Base-by-base conservation (phyloP, 2,888 invertebrate species). In the Caenorhabditis sp. region DNA sequence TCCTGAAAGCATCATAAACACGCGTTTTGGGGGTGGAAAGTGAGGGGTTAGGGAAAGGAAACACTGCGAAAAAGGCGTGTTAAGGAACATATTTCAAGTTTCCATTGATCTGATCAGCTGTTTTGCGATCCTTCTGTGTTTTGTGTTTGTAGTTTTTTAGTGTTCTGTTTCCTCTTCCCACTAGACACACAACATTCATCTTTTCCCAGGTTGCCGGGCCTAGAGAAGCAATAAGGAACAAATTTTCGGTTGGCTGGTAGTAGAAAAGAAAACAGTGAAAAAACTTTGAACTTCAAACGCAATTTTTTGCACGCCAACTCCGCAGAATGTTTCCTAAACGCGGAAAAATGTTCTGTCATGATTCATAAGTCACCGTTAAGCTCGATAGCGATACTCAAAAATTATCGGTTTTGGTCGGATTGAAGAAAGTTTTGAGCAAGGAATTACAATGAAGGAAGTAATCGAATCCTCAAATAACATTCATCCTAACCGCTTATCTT, bases 1-100 rank as follows among this genome's bases (percentile, higher is more conserved):
- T 60, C 40, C 60, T 24, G 60, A 24, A 60, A 56, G 55, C 55
- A 56, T 32, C 18, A 18, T n/a, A 32, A 11, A 24, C 47, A 47
- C 47, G 20, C 20, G 47, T 47, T n/a, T n/a, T n/a, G n/a, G n/a
- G n/a, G n/a, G n/a, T n/a, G n/a, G n/a, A n/a, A n/a, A n/a, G n/a
- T n/a, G n/a, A n/a, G n/a, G n/a, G n/a, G n/a, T n/a, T n/a, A n/a
- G n/a, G n/a, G n/a, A n/a, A n/a, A n/a, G n/a, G n/a, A n/a, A n/a
- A n/a, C n/a, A 47, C 47, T 47, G 47, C 18, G 47, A 4, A 20
- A 20, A 47, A 47, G 47, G 18, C 2, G 9, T 9, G 47, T 47
- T 47, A 11, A 40, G 40, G 32, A 32, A 32, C 32, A 40, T 40
- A 5, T 47, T 47, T 18, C 18, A 1, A 47, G 40, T 40, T 6